Evolutionary conservation across 2,888 invertebrate species (phyloP).

Genomic region (Scrobipalpa costella): DNA sequence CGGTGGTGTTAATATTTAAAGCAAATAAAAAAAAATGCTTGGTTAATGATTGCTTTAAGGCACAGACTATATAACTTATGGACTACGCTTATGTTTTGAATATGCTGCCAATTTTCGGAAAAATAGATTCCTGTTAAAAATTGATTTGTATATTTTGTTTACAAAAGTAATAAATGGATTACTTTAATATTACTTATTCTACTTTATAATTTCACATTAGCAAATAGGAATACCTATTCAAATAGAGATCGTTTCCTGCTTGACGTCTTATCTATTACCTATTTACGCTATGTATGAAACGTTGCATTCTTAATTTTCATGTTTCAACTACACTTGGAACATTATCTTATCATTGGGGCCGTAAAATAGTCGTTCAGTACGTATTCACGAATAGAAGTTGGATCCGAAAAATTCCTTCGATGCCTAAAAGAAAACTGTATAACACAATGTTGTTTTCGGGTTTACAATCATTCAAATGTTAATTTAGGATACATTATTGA

Average conservation of each 20-base stretch:
- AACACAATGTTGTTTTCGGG: no score
- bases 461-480: no score
- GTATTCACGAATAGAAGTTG: no score
- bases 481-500: no score
- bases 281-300: background rate
- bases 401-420: no score
- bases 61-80: background rate
- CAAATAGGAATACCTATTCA: conserved; percentile 7
- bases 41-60: conserved; percentile 2
- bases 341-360: background rate
- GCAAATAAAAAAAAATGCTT: background rate
- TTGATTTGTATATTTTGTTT: no score
- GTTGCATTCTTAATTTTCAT: no score
- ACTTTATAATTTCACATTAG: conserved; percentile 13
- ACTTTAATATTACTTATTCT: background rate
- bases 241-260: conserved; percentile 8
- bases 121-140: no score
- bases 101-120: background rate
- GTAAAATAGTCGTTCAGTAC: no score
- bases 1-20: conserved; percentile 6
- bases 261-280: background rate
- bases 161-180: background rate
- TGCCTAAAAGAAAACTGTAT: no score
- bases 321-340: background rate
- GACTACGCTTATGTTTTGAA: background rate